phyloP scores from a whole-genome alignment of 2,797 vertebrate species.

The Melanotaenia maccullochi region DNA sequence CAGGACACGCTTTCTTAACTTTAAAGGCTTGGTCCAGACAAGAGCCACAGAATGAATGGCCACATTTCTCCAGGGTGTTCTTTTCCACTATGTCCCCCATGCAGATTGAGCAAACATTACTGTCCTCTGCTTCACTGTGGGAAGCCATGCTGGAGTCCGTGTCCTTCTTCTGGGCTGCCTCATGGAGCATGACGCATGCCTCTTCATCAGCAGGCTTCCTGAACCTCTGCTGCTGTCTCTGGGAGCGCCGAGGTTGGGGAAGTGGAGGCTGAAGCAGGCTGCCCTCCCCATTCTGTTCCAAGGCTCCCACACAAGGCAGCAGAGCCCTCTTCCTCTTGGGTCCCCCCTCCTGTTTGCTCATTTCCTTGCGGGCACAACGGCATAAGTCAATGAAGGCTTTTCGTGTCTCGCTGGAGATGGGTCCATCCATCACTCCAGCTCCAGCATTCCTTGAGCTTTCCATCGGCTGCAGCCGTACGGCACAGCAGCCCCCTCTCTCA shows the following conservation, averaged over 20 bases:
- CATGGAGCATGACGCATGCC: slow-evolving; percentile 80
- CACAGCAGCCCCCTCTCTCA: slow-evolving; percentile 94
- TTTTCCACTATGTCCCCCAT: slow-evolving; percentile 93
- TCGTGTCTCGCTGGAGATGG: slow-evolving; percentile 83
- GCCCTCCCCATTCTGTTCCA: slow-evolving; percentile 84
- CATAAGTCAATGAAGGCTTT: slow-evolving; percentile 94
- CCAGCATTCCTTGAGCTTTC: slow-evolving; percentile 80
- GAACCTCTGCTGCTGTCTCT: slow-evolving; percentile 85
- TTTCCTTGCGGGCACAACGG: slow-evolving; percentile 90
- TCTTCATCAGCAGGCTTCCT: slow-evolving; percentile 85
- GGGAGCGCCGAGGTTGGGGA: slow-evolving; percentile 82
- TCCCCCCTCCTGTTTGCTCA: slow-evolving; percentile 91
- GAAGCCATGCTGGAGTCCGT: slow-evolving; percentile 68
- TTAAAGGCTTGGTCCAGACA: slow-evolving; percentile 93
- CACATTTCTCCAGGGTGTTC: slow-evolving; percentile 91
- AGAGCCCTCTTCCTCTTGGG: slow-evolving; percentile 87
- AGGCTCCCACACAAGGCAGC: slow-evolving; percentile 86
- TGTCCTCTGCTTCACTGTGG: slow-evolving; percentile 82
- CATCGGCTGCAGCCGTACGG: slow-evolving; percentile 88
- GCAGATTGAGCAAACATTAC: slow-evolving; percentile 89
- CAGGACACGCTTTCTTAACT: slow-evolving; percentile 93
- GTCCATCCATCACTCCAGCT: slow-evolving; percentile 80
- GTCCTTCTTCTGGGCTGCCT: slow-evolving; percentile 78
- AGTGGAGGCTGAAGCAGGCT: slow-evolving; percentile 78
- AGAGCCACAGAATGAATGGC: slow-evolving; percentile 91